These are phyloP conservation scores for Stenurella melanura DNA, from an alignment of 2,888 invertebrate species.

Conservation along the genomic window DNA sequence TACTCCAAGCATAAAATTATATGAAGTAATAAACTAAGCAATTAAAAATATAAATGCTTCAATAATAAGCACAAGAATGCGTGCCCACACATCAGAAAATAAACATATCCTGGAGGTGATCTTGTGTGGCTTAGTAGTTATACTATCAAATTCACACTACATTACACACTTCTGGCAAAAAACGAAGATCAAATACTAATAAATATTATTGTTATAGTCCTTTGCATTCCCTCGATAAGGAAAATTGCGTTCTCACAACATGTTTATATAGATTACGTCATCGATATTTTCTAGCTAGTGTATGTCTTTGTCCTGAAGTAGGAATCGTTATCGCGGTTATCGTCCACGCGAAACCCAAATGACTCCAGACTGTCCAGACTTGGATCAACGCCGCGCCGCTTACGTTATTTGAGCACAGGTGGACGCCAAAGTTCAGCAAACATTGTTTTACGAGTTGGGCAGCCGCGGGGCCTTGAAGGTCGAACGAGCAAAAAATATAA, in stretches of 20 bases:
- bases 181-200: not conserved
- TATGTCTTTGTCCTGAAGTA: not conserved
- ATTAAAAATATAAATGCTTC: no score
- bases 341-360: not conserved
- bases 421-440: not conserved
- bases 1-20: no score
- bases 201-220: not conserved
- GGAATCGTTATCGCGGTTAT: not conserved
- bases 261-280: not conserved
- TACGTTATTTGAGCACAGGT: not conserved
- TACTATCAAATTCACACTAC: not conserved
- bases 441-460: not conserved
- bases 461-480: not conserved
- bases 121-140: not conserved
- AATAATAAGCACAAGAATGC: not conserved
- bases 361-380: not conserved
- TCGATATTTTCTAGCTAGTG: slow-evolving; percentile 12
- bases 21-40: no score
- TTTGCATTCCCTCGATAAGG: slow-evolving; percentile 4
- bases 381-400: no score
- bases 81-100: not conserved
- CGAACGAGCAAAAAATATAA: not conserved
- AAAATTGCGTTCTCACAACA: not conserved
- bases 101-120: not conserved
- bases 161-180: not conserved